Conservation (phyloP, 2,113 vertebrate genomes). For the Syngnathoides biaculeatus region DNA sequence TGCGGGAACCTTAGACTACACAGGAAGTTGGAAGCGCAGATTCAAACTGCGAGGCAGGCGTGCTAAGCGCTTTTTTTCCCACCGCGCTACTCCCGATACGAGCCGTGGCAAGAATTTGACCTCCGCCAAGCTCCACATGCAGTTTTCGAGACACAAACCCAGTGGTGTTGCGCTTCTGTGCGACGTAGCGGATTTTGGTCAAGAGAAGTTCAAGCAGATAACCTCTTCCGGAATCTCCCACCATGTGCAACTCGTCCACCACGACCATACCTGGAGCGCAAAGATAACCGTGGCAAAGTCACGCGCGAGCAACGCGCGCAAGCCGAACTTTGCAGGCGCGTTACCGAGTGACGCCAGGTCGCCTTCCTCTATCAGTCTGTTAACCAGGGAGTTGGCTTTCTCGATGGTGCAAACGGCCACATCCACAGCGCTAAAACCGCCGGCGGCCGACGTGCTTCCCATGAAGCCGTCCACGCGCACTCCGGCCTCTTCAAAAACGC, state of each 20-base stretch:
- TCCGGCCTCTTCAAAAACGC: constrained; percentile 87
- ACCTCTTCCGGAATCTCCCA: constrained; percentile 89
- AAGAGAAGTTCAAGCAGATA: constrained; percentile 92
- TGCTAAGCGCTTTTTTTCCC: too few species aligned
- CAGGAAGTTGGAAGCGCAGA: too few species aligned
- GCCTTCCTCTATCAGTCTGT: constrained; percentile 91
- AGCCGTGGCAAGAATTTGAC: too few species aligned
- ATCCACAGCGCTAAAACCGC: constrained; percentile 81
- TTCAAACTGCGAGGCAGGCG: background rate
- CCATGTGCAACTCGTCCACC: constrained; percentile 94
- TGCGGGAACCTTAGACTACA: too few species aligned
- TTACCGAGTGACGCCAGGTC: constrained; percentile 85
- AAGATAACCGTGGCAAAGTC: background rate
- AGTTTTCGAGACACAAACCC: constrained; percentile 74
- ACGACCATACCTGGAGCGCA: constrained; percentile 83
- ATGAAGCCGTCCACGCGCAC: constrained; percentile 91
- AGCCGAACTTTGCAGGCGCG: background rate
- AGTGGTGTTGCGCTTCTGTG: constrained; percentile 71
- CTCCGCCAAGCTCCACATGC: too few species aligned
- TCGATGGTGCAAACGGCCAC: constrained; percentile 97
- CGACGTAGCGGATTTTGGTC: constrained; percentile 88
- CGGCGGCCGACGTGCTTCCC: constrained; percentile 83
- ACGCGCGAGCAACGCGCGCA: background rate
- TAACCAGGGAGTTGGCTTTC: constrained; percentile 92
- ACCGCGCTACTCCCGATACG: too few species aligned